phyloP scores from a whole-genome alignment of 2,797 vertebrate genomes.

The Chloroceryle inda region DNA sequence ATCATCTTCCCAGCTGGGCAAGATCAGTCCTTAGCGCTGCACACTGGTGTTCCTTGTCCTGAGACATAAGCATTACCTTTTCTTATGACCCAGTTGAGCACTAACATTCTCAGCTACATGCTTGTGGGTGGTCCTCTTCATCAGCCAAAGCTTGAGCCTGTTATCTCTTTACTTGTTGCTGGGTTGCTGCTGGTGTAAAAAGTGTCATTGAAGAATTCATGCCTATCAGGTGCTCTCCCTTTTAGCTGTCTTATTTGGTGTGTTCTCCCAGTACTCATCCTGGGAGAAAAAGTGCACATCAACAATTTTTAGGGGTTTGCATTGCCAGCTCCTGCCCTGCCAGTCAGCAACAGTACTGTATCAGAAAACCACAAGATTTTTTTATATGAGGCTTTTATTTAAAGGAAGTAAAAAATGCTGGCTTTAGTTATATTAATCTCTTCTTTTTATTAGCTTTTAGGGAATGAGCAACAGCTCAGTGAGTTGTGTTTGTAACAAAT shows the following conservation, averaged over 20 bases:
- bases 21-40: not conserved
- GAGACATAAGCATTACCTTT: not conserved
- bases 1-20: not conserved
- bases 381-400: slow-evolving; percentile 34
- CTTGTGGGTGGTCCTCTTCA: not conserved
- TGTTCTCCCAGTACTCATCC: not conserved
- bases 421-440: slow-evolving; percentile 31
- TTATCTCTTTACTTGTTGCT: not conserved
- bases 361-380: slow-evolving; percentile 37
- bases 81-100: not conserved
- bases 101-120: not conserved
- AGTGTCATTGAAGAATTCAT: not conserved
- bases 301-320: not conserved
- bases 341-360: not conserved
- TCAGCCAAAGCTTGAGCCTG: not conserved
- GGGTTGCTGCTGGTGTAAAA: not conserved
- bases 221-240: not conserved
- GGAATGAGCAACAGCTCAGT: slow-evolving; percentile 59
- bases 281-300: not conserved
- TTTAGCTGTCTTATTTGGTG: not conserved
- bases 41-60: not conserved
- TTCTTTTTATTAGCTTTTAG: slow-evolving; percentile 65
- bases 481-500: slow-evolving; percentile 56
- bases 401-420: slow-evolving; percentile 36
- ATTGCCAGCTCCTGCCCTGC: not conserved